Conservation (phyloP, 2,113 vertebrate genomes). For the Vulpes ferrilata region DNA sequence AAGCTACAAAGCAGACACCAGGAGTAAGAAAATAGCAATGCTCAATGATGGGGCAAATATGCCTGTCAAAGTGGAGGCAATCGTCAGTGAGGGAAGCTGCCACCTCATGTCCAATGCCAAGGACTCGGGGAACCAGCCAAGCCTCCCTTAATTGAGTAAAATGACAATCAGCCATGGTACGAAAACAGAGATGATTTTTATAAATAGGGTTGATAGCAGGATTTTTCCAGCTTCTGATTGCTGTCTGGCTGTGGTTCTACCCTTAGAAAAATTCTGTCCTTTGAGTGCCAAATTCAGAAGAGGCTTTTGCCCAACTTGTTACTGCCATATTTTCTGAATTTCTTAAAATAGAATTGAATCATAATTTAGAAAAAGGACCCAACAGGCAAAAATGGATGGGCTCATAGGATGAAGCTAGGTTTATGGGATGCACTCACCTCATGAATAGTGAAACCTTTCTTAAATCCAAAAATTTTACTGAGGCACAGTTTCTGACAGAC, state of each 20-base stretch:
- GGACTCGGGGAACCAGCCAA: neutral
- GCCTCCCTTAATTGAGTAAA: constrained; percentile 63
- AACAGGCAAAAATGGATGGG: constrained; percentile 70
- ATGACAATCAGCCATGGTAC: constrained; percentile 62
- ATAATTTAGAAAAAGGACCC: constrained; percentile 67
- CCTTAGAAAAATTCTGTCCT: constrained; percentile 61
- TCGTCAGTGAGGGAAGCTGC: neutral
- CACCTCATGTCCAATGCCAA: neutral
- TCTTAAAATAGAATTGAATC: constrained; percentile 79
- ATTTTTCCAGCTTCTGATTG: constrained; percentile 77
- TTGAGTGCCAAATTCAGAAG: constrained; percentile 71
- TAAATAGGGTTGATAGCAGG: constrained; percentile 57
- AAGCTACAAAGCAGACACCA: neutral
- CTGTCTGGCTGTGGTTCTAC: constrained; percentile 70
- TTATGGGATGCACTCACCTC: constrained; percentile 57
- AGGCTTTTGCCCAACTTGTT: constrained; percentile 69
- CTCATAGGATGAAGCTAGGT: constrained; percentile 19
- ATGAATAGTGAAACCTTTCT: constrained; percentile 65
- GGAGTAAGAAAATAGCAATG: constrained; percentile 31
- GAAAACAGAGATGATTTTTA: constrained; percentile 60
- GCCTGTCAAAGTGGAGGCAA: neutral
- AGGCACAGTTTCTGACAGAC: constrained; percentile 24
- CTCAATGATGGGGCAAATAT: constrained; percentile 8
- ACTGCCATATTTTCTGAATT: constrained; percentile 70
- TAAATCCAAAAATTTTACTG: neutral